Evolutionary conservation across 2,113 vertebrate species (phyloP).

Genomic region (Rhinogobius similis): DNA sequence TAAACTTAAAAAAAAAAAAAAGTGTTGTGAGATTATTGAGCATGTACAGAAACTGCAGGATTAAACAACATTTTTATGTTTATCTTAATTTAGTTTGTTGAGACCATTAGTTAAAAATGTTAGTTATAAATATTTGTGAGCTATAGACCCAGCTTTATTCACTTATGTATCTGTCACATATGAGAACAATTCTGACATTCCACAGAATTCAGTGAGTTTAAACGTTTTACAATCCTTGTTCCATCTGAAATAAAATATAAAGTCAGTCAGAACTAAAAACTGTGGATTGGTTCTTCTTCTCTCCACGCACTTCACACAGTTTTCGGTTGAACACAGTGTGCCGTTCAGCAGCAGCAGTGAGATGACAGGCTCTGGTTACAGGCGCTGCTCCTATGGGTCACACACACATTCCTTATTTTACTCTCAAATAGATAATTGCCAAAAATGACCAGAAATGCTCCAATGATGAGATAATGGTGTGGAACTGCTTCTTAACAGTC

Average conservation of each 20-base stretch:
- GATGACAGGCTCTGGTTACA: conserved; percentile 64
- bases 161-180: too few relatives aligned
- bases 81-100: neutral
- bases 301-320: neutral
- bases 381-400: conserved; percentile 38
- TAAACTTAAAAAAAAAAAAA: neutral
- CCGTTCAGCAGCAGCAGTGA: conserved; percentile 53
- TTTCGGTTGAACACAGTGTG: conserved; percentile 53
- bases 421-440: conserved; percentile 27
- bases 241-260: neutral
- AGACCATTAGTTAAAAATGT: neutral
- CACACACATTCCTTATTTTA: conserved; percentile 43
- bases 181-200: too few relatives aligned
- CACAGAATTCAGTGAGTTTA: too few relatives aligned
- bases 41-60: too few relatives aligned
- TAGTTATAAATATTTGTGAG: neutral
- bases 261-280: neutral
- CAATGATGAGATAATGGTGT: conserved; percentile 40
- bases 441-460: conserved; percentile 44
- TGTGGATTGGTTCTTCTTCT: neutral
- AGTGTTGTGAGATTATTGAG: neutral
- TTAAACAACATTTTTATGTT: neutral
- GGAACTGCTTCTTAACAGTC: conserved; percentile 14
- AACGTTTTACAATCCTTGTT: too few relatives aligned
- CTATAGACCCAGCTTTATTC: too few relatives aligned